Conservation (phyloP, 2,113 vertebrate genomes). For the Pandion haliaetus region DNA sequence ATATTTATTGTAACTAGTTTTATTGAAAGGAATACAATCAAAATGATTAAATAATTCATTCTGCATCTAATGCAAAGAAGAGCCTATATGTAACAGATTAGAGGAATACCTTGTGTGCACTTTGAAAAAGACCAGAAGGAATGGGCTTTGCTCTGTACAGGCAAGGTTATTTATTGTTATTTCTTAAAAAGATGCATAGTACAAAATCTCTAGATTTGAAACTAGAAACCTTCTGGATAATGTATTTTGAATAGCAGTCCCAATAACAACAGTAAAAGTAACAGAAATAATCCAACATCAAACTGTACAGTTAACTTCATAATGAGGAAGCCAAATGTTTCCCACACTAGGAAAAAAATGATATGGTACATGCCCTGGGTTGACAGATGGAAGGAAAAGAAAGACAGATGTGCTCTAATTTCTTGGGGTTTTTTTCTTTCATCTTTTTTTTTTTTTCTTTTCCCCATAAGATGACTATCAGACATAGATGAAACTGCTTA, state of each 20-base stretch:
- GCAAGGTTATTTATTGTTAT: neutral
- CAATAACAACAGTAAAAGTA: neutral
- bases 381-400: constrained; percentile 66
- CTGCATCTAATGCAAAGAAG: neutral
- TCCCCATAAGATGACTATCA: neutral
- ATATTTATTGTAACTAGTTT: neutral
- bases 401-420: constrained; percentile 62
- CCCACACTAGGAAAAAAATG: neutral
- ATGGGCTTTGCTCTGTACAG: neutral
- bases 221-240: neutral
- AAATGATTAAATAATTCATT: neutral
- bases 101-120: neutral
- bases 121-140: neutral
- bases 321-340: constrained; percentile 20
- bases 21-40: neutral
- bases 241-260: neutral
- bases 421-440: neutral
- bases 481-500: neutral
- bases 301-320: neutral
- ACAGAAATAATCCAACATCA: neutral
- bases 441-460: neutral
- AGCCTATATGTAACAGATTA: neutral
- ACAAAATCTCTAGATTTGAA: neutral
- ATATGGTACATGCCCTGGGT: neutral
- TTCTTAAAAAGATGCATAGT: neutral